Conservation (phyloP, 1,140 invertebrate species). For the Drosophila aff. region DNA sequence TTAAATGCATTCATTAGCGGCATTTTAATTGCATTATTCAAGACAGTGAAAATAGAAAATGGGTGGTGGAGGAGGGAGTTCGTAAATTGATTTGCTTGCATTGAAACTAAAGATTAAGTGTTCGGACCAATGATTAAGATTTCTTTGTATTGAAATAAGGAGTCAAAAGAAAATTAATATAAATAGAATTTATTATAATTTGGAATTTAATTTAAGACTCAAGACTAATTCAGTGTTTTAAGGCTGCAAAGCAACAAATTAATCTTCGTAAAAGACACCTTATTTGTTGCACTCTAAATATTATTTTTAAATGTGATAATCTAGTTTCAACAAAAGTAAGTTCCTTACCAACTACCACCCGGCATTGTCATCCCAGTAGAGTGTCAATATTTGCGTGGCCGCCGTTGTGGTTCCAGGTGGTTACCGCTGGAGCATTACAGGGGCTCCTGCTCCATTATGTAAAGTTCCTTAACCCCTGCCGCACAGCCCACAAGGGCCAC, state of each 20-base stretch:
- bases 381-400: conserved; percentile 49
- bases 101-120: neutral
- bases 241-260: neutral
- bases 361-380: neutral
- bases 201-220: neutral
- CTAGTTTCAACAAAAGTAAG: neutral
- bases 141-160: neutral
- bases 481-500: conserved; percentile 10
- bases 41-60: neutral
- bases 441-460: conserved; percentile 35
- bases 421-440: conserved; percentile 13
- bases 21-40: conserved; percentile 25
- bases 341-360: conserved; percentile 3
- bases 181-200: neutral
- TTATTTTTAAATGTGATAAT: neutral
- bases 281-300: neutral
- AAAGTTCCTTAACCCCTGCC: conserved; percentile 45
- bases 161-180: neutral
- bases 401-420: conserved; percentile 39
- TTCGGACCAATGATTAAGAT: too few relatives aligned
- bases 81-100: neutral
- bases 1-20: conserved; percentile 45
- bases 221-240: neutral
- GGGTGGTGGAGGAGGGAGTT: neutral
- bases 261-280: too few relatives aligned